phyloP scores from a whole-genome alignment of 2,113 vertebrate genomes.

The Nanorana parkeri region DNA sequence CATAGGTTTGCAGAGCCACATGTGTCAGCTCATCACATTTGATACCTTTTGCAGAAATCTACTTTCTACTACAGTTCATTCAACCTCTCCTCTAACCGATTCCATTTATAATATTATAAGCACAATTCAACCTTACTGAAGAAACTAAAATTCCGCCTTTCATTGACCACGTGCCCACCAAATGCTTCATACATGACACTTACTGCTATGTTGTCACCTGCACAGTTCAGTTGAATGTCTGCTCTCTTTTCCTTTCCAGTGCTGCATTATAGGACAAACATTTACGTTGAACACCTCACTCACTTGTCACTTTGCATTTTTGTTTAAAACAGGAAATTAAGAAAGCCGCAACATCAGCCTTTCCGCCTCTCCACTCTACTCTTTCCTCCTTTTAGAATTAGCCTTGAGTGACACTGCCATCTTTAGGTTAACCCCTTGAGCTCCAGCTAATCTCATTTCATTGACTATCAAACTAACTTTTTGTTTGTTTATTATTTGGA shows the following conservation, averaged over 20 bases:
- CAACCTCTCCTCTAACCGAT: background rate
- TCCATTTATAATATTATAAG: background rate
- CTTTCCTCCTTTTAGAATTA: background rate
- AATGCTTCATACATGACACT: background rate
- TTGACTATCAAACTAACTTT: background rate
- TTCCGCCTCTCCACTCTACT: conserved; percentile 4
- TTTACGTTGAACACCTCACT: background rate
- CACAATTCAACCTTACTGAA: background rate
- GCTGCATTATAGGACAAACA: background rate
- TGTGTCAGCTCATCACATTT: too few species aligned
- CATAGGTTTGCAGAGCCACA: too few species aligned
- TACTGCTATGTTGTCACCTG: conserved; percentile 19
- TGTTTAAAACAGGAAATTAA: conserved; percentile 57
- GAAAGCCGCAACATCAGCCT: conserved; percentile 34
- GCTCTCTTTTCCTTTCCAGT: background rate
- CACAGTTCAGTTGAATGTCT: background rate
- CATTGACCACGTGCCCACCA: background rate
- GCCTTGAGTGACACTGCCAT: background rate
- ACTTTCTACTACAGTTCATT: too few species aligned
- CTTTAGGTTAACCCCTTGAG: conserved; percentile 32
- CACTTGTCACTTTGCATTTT: conserved; percentile 37
- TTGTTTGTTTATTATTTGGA: background rate
- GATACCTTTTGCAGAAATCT: too few species aligned
- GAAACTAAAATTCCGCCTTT: background rate
- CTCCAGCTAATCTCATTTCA: background rate